Base-by-base conservation (phyloP, 2,888 invertebrate species). In the Sesia bembeciformis region DNA sequence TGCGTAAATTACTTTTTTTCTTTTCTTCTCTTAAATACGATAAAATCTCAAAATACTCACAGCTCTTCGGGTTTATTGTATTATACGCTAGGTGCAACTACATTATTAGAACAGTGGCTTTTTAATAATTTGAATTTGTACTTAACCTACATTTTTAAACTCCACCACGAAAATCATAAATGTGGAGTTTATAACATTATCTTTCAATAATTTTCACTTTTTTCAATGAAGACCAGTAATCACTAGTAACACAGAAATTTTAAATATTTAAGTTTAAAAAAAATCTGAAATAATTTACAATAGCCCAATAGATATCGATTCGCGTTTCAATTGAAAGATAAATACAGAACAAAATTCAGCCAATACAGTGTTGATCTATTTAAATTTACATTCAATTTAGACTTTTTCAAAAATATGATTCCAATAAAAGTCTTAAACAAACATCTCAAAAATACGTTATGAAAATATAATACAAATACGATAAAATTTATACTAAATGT, bases 41-140 rank as follows among this genome's bases (percentile, higher is more conserved):
- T 89, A 88, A 89, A 88, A 89, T 88, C 88, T 89, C 89, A 87
- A 86, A 89, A 87, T 86, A 81, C 81, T 89, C 89, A 89, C 89
- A 89, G 89, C 88, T 89, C 89, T 74, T 89, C 86, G 84, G 88
- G 81, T 87, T 88, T 87, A 88, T 88, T 87, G 83, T 86, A 81
- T 82, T 81, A 78, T 78, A 84, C 81, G 81, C 88, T 89, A 89
- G 82, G 89, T 89, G 89, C 88, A 88, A 73, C 89, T 89, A 89
- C 89, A 74, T 84, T 87, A 86, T 85, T 82, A 88, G 88, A 89
- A 89, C 87, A 89, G 89, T 89, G 89, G 87, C 81, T 70, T 79
- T 81, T 84, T 84, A 82, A 84, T 88, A 85, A 84, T 81, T 87
- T 86, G 83, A 89, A 88, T 85, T 88, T 87, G 84, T 87, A 86